phyloP scores from a whole-genome alignment of 2,888 invertebrate genomes.

The Neria commutata region DNA sequence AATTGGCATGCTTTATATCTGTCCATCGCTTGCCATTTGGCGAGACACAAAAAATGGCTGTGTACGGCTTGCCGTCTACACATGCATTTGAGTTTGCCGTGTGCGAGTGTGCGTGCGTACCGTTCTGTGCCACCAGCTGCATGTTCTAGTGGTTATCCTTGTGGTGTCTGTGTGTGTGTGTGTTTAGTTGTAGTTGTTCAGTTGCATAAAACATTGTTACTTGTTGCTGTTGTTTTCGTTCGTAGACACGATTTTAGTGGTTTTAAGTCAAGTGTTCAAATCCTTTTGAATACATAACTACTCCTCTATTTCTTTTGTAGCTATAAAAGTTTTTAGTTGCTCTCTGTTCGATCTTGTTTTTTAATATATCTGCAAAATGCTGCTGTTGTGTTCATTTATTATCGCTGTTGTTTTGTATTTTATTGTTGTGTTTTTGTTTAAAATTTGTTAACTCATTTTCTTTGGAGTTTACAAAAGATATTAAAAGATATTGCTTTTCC shows the following conservation, averaged over 20 bases:
- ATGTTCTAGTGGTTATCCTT: too few species aligned
- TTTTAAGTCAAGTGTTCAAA: neutral
- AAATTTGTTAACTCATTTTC: constrained; percentile 8
- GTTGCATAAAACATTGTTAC: too few species aligned
- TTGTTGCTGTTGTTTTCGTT: too few species aligned
- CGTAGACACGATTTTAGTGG: too few species aligned
- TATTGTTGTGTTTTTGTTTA: neutral
- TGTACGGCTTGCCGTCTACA: too few species aligned
- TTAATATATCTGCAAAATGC: neutral
- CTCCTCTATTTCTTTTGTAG: neutral
- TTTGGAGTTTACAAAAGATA: constrained; percentile 20
- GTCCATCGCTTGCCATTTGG: too few species aligned
- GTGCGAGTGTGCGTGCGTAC: too few species aligned
- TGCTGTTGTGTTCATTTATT: neutral
- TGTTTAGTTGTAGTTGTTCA: neutral
- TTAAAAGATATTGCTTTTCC: constrained; percentile 27
- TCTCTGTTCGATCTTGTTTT: constrained; percentile 6
- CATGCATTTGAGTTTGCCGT: too few species aligned
- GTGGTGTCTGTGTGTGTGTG: constrained; percentile 1
- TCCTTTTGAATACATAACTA: neutral
- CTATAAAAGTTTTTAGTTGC: neutral
- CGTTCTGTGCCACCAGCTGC: too few species aligned
- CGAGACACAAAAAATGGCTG: too few species aligned
- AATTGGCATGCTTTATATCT: too few species aligned
- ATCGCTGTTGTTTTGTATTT: neutral